Base-by-base conservation (phyloP, 2,113 vertebrate genomes). In the Geococcyx californianus region DNA sequence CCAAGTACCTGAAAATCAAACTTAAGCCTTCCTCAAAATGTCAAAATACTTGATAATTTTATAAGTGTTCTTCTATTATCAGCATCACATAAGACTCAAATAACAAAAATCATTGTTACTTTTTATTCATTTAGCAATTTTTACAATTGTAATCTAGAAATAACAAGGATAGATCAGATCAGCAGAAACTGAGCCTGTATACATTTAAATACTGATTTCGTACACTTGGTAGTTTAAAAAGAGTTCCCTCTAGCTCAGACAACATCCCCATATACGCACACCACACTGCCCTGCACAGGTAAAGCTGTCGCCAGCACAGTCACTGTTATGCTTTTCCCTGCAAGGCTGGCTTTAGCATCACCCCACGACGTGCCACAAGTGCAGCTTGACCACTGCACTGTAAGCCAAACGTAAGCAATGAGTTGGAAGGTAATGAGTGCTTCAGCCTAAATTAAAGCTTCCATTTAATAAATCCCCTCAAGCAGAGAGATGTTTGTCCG, bases 331-430 rank as follows among this genome's bases (percentile, higher is more conserved):
- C 67, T 59, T 42, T 69, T 24, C 69, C 58, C 63, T 56, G 36
- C 56, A 73, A 60, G 33, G 16, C 20, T 25, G 69, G 42, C 69
- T 31, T 79, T 21, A 7, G 24, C 10, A 13, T 54, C 18, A 33
- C 4, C 1, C 4, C 40, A 20, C 1, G 9, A 52, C 55, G 55
- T 2, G 12, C 40, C 56, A 15, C 20, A 63, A 68, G 18, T 0
- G 5, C 2, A 67, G 45, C 28, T 49, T 20, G 24, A 63, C 78
- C 86, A 44, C 38, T 77, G 17, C 28, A 17, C 45, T 31, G 18
- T 20, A 56, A 84, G 45, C 18, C 42, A 72, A 45, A 38, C 9
- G 21, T 17, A 83, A 52, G 44, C 6, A 33, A 94, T 31, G 18
- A 72, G 17, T 6, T 63, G 29, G 7, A 28, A 67, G n/a, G 8